These are phyloP conservation scores for Zoanthus sansibaricus DNA, from an alignment of 92 coral and sea anemone genomes.

Conservation along the genomic window DNA sequence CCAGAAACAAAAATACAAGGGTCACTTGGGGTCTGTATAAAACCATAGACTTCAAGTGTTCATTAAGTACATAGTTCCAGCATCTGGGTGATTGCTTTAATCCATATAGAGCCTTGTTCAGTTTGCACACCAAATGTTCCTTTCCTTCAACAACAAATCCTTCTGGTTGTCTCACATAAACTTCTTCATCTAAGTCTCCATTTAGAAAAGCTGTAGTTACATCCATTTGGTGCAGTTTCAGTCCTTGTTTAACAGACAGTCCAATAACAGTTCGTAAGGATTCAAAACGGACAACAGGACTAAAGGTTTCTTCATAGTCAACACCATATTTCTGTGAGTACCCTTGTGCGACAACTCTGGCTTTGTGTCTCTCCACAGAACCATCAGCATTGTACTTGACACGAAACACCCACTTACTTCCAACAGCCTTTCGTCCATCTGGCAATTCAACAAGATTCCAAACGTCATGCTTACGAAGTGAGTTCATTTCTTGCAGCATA, in stretches of 20 bases:
- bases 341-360: slow-evolving; percentile 80
- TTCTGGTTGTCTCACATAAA: slow-evolving; percentile 73
- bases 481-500: slow-evolving; percentile 63
- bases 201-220: slow-evolving; percentile 72
- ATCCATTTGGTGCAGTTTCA: slow-evolving; percentile 74
- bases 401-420: slow-evolving; percentile 70
- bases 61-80: slow-evolving; percentile 59
- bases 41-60: slow-evolving; percentile 52
- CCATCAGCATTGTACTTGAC: slow-evolving; percentile 73
- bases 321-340: slow-evolving; percentile 68
- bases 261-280: slow-evolving; percentile 61
- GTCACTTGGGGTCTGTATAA: slow-evolving; percentile 54
- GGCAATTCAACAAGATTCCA: slow-evolving; percentile 63
- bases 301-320: slow-evolving; percentile 72
- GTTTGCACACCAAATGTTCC: slow-evolving; percentile 70
- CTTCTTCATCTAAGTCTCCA: slow-evolving; percentile 62
- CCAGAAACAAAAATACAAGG: slow-evolving; percentile 55
- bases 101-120: slow-evolving; percentile 70
- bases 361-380: slow-evolving; percentile 65
- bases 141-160: slow-evolving; percentile 59
- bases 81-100: slow-evolving; percentile 72
- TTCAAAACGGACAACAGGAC: slow-evolving; percentile 67
- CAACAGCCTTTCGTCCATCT: slow-evolving; percentile 59
- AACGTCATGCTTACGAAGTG: slow-evolving; percentile 61
- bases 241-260: slow-evolving; percentile 55